Evolutionary conservation across 1,140 invertebrate genomes (phyloP).

Genomic region (Drosophila fuyamai): DNA sequence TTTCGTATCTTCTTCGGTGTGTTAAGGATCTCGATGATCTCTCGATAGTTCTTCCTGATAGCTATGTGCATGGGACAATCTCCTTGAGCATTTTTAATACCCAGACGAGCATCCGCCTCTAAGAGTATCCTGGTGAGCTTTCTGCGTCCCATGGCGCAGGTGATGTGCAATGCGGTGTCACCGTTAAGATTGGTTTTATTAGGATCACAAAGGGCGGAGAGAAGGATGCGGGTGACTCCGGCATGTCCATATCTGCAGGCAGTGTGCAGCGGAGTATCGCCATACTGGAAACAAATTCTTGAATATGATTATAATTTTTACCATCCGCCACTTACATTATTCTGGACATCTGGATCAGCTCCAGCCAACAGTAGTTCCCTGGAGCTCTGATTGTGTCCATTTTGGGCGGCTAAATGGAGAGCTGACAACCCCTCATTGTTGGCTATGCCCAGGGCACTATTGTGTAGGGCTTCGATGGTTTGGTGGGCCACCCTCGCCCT

Average conservation of each 20-base stretch:
- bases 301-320: background rate
- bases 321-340: conserved; percentile 89
- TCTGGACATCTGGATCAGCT: conserved; percentile 94
- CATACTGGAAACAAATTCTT: conserved; percentile 88
- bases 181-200: conserved; percentile 98
- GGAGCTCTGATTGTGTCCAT: conserved; percentile 98
- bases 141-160: conserved; percentile 95
- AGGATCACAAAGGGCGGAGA: conserved; percentile 94
- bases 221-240: conserved; percentile 96
- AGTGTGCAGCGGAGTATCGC: conserved; percentile 98
- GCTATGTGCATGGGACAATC: conserved; percentile 97
- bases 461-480: conserved; percentile 86
- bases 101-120: conserved; percentile 93
- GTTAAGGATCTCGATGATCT: conserved; percentile 92
- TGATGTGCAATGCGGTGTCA: conserved; percentile 96
- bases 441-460: conserved; percentile 89
- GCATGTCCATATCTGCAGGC: conserved; percentile 97
- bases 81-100: conserved; percentile 94
- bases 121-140: conserved; percentile 96
- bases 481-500: conserved; percentile 49
- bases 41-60: conserved; percentile 92
- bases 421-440: conserved; percentile 96
- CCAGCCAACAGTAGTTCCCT: conserved; percentile 94
- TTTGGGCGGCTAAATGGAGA: conserved; percentile 97
- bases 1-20: conserved; percentile 85